Percentiles rank a stretch among this genome's conserved stretches.
phyloP scores from a whole-genome alignment of 2,888 invertebrate genomes.

The Prosapia bicincta region DNA sequence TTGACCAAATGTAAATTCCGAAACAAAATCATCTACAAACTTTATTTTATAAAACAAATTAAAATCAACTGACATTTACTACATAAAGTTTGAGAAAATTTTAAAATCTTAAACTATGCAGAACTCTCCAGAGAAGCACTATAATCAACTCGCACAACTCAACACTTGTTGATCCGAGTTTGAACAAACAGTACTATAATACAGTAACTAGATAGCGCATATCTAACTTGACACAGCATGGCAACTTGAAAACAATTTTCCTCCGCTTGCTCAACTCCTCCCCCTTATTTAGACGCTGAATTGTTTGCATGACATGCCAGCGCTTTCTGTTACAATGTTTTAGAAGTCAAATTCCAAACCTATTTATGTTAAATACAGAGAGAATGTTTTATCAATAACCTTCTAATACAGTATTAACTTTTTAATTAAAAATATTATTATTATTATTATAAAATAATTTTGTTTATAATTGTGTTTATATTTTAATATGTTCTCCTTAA shows the following conservation, averaged over 20 bases:
- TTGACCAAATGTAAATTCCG: not conserved
- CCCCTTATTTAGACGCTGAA: not conserved
- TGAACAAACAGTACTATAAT: not conserved
- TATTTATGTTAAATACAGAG: no score
- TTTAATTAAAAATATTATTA: no score
- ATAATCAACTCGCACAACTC: not conserved
- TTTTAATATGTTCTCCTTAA: no score
- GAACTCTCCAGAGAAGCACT: not conserved
- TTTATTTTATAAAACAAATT: not conserved
- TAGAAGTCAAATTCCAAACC: no score
- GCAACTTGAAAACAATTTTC: not conserved
- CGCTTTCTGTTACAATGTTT: not conserved
- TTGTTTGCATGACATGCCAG: not conserved
- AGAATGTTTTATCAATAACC: no score
- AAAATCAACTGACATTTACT: no score
- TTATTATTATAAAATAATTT: no score
- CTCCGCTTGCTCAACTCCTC: not conserved
- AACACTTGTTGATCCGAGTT: not conserved
- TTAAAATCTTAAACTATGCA: not conserved
- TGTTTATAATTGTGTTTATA: no score
- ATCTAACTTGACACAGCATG: not conserved
- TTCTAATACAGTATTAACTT: no score
- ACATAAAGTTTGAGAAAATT: no score
- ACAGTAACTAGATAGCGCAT: not conserved
- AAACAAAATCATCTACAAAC: not conserved